phyloP scores from a whole-genome alignment of 2,797 vertebrate genomes.

The Malurus leucopterus region DNA sequence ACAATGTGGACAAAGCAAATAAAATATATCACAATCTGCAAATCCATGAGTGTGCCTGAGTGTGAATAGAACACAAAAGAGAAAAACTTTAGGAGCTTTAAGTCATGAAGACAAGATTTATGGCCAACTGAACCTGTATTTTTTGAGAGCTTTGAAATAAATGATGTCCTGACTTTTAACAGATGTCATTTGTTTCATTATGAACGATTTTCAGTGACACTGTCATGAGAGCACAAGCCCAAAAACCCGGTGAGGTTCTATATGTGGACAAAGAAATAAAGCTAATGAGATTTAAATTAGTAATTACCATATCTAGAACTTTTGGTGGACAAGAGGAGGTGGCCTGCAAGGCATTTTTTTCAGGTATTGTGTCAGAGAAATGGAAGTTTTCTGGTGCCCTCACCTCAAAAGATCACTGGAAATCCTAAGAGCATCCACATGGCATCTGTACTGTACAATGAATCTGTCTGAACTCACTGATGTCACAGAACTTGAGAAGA shows the following conservation, averaged over 20 bases:
- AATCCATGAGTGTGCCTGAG: background rate
- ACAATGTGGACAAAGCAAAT: background rate
- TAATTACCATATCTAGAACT: background rate
- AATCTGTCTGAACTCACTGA: background rate
- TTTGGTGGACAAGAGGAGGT: background rate
- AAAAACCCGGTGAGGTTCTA: background rate
- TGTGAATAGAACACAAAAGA: accelerated
- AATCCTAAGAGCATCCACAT: background rate
- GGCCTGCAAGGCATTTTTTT: background rate
- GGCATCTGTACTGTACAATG: background rate
- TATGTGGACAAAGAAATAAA: background rate
- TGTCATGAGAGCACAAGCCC: background rate
- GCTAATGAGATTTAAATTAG: background rate
- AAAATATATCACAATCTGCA: background rate
- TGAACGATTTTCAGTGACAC: background rate
- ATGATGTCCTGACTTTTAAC: background rate
- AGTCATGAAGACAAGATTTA: background rate
- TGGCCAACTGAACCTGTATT: accelerated
- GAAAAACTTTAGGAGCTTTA: background rate
- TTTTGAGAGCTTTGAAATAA: background rate
- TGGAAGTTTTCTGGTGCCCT: background rate
- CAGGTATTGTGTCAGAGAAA: background rate
- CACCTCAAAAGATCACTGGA: background rate
- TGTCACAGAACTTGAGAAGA: background rate
- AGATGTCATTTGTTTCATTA: background rate